Evolutionary conservation across 1,140 invertebrate species (phyloP), one percentile per base, ranked within the genome.

Genomic region (Sinonovacula constricta): DNA sequence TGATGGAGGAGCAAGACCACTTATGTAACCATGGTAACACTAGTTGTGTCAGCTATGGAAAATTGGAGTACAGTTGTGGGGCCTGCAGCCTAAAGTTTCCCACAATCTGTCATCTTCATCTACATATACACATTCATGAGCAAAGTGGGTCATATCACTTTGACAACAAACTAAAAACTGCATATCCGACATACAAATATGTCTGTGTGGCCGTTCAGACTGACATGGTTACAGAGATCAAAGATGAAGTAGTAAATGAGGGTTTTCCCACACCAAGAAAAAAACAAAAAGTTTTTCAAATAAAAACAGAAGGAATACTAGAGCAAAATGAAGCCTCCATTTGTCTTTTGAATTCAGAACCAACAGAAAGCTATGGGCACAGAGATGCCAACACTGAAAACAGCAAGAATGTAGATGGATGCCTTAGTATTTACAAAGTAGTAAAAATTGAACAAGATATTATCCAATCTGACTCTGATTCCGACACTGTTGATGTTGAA

Each of bases 21-120:
- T n/a, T n/a, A n/a, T n/a, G n/a, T n/a, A n/a, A n/a, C n/a, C n/a
- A n/a, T n/a, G n/a, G n/a, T n/a, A n/a, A n/a, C n/a, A n/a, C n/a
- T n/a, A n/a, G n/a, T n/a, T n/a, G n/a, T n/a, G n/a, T n/a, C n/a
- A n/a, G n/a, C n/a, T n/a, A n/a, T n/a, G n/a, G n/a, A n/a, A n/a
- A n/a, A n/a, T n/a, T n/a, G n/a, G n/a, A n/a, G n/a, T 62, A 33
- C 22, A 62, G 31, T 34, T 62, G 59, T n/a, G 59, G 59, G n/a
- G 59, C 15, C 22, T 62, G 59, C 22, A 62, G 26, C 59, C 3
- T n/a, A 4, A 62, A 34, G 30, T 62, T 62, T 62, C 31, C 33
- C 7, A 62, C 59, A 62, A 62, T 62, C 5, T 62, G 59, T 33
- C 14, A 34, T 15, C 18, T 62, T 18, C 59, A 62, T 62, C 15